phyloP scores from a whole-genome alignment of 2,888 invertebrate species.

The Calameuta idolon region DNA sequence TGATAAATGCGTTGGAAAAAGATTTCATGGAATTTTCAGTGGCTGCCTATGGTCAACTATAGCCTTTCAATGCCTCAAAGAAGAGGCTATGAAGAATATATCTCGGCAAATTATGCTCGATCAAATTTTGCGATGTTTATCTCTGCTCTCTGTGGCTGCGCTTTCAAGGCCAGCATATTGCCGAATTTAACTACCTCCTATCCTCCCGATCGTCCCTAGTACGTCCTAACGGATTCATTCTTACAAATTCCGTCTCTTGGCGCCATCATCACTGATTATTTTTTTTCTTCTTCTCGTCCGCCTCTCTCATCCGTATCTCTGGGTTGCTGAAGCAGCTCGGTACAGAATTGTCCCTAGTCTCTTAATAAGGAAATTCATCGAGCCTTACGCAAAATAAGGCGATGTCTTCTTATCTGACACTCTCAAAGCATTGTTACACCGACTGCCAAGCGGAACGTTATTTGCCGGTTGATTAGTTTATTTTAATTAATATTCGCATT shows the following conservation, averaged over 20 bases:
- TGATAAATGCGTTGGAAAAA: not conserved
- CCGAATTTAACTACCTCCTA: not conserved
- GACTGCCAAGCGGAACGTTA: constrained; percentile 27
- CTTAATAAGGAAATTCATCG: not conserved
- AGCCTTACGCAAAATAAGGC: not conserved
- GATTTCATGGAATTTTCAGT: not conserved
- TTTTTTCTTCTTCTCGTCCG: not conserved
- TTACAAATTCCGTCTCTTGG: not conserved
- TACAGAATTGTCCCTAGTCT: not conserved
- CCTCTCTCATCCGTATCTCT: not conserved
- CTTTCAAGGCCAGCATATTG: not conserved
- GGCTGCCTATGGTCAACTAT: not conserved
- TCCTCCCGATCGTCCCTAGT: not conserved
- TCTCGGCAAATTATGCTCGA: not conserved
- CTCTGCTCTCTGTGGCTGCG: not conserved
- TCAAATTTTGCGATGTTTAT: not conserved
- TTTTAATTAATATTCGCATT: constrained; percentile 33
- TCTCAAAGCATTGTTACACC: not conserved
- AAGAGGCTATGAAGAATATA: not conserved
- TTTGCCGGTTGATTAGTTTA: constrained; percentile 33
- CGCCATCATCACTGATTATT: not conserved
- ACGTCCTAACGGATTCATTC: not conserved
- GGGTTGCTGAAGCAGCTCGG: not conserved
- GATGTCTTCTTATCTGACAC: not conserved
- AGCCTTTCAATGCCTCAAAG: not conserved